phyloP scores from a whole-genome alignment of 2,113 vertebrate species.

The Daboia siamensis region DNA sequence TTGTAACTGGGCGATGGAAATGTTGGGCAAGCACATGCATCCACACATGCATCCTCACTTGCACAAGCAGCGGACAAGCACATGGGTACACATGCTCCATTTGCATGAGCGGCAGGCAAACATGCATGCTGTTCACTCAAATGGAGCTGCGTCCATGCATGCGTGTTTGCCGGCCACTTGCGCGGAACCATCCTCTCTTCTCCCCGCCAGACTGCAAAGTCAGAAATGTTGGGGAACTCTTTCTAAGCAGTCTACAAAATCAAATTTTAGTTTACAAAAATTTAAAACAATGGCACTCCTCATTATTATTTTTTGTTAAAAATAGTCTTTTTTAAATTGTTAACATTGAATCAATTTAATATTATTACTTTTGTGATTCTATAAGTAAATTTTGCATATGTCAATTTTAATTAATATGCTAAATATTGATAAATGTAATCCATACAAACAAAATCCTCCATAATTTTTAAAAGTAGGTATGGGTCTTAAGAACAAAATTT shows the following conservation, averaged over 20 bases:
- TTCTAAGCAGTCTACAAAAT: not conserved
- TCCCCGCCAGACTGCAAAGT: not conserved
- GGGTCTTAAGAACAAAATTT: not conserved
- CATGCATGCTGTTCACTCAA: not conserved
- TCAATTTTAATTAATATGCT: not conserved
- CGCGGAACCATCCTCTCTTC: not conserved
- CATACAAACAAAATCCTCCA: not conserved
- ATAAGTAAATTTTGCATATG: not conserved
- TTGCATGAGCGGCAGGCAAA: not conserved
- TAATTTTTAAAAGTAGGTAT: not conserved
- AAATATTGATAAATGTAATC: not conserved
- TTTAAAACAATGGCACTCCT: not conserved
- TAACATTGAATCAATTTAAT: not conserved
- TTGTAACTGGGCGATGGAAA: not conserved
- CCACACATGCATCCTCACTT: not conserved
- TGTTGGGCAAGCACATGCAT: accelerated
- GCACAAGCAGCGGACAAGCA: not conserved
- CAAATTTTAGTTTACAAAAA: not conserved
- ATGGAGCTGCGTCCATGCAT: not conserved
- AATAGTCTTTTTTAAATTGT: not conserved
- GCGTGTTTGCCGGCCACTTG: not conserved
- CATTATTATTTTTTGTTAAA: not conserved
- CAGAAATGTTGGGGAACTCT: not conserved
- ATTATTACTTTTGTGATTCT: not conserved
- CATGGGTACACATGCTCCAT: not conserved